These are phyloP conservation scores for Myotis lucifugus DNA, from an alignment of 2,113 vertebrate genomes.

Conservation along the genomic window DNA sequence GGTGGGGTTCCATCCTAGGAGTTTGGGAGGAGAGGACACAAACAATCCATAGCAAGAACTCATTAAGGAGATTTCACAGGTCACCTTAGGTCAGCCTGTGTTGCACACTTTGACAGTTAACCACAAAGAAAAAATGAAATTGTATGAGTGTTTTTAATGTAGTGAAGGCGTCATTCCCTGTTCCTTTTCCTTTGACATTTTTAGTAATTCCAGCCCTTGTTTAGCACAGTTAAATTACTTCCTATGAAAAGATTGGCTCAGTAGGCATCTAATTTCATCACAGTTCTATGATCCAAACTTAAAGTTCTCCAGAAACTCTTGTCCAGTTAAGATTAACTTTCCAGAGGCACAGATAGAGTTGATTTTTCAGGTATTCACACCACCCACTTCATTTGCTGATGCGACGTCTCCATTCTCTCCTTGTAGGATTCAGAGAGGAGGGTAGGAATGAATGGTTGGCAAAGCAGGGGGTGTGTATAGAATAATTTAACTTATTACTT, in stretches of 20 bases:
- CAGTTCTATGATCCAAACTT: neutral
- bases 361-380: neutral
- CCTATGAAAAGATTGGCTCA: neutral
- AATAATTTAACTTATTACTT: neutral
- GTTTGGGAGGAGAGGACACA: neutral
- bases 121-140: neutral
- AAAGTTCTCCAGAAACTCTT: neutral
- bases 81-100: neutral
- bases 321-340: neutral
- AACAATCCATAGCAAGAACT: neutral
- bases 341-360: neutral
- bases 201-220: neutral
- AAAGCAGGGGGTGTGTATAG: neutral
- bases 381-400: neutral
- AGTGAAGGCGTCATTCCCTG: neutral
- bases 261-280: neutral
- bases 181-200: neutral
- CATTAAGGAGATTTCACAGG: neutral
- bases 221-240: neutral
- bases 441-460: neutral
- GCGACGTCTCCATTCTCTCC: neutral
- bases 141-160: neutral
- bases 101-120: neutral
- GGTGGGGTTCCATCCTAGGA: neutral
- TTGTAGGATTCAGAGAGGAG: neutral